phyloP scores from a whole-genome alignment of 2,888 invertebrate species.

The Thera britannica region DNA sequence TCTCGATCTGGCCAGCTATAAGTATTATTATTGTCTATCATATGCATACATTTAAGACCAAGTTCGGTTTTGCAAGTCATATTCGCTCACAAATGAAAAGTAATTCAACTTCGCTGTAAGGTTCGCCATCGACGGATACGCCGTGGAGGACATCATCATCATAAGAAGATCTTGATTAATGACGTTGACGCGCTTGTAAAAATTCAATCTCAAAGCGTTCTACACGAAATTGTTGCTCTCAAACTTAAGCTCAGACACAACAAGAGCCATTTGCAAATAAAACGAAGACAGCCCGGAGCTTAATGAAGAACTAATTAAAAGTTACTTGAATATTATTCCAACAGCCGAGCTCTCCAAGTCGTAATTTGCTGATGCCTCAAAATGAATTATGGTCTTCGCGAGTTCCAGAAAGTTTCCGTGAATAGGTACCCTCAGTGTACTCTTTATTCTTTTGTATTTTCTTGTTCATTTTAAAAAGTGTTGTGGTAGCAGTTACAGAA shows the following conservation, averaged over 20 bases:
- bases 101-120: no score
- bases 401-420: constrained; percentile 34
- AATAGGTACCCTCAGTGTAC: constrained; percentile 28
- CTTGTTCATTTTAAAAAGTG: constrained; percentile 2
- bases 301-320: constrained; percentile 70
- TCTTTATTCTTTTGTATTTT: constrained; percentile 1
- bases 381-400: constrained; percentile 44
- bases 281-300: constrained; percentile 53
- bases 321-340: constrained; percentile 52
- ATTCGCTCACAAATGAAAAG: no score
- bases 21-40: no score
- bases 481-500: neutral
- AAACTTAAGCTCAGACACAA: constrained; percentile 47
- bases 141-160: no score
- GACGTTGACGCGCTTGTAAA: no score
- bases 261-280: constrained; percentile 60
- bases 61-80: no score
- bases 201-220: neutral
- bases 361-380: constrained; percentile 47
- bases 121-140: no score
- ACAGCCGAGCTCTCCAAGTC: constrained; percentile 37
- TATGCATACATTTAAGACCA: no score
- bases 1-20: no score
- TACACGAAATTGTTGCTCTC: constrained; percentile 3
- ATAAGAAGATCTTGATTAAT: no score